Evolutionary conservation across 2,888 invertebrate species (phyloP), one percentile per base, ranked within the genome.

Genomic region (Pharmacophagus antenor): DNA sequence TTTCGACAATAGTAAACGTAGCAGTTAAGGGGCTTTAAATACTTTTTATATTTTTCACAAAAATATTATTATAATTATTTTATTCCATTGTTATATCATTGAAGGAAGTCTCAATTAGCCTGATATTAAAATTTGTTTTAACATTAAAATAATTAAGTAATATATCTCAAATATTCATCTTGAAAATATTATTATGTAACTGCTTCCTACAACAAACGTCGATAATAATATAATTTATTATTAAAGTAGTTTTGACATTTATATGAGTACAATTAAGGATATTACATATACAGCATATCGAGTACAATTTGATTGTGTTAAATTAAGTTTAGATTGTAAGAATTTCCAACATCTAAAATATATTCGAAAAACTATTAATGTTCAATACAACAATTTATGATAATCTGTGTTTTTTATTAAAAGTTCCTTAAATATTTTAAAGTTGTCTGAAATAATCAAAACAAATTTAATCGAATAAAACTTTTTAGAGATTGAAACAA

Each of bases 201-300:
- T 27, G 27, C 27, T 42, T 42, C 18, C 22, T 22, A 8, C 6
- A 23, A n/a, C n/a, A 23, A 23, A 23, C 12, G 18, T 48, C n/a
- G 23, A 6, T 48, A 21, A 7, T 48, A 3, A 47, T 46, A 20
- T 7, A 7, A 12, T 21, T 46, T 1, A 46, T 12, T 21, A 5
- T 20, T 21, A 46, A 46, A 21, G 8, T 46, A 46, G 12, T 17
- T 21, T 21, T 15, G 20, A 12, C 4, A 12, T 21, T 8, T 21
- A 47, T 18, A 15, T 42, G 17, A 27, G 42, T 42, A 18, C 15
- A 56, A 18, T 17, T 53, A 58, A 53, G 52, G 46, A 58, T 48
- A 53, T 52, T 41, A 58, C n/a, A n/a, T n/a, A n/a, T n/a, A n/a
- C 17, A 58, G 58, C 58, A 53, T 58, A 52, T 53, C 15, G 47